Evolutionary conservation across 1,140 invertebrate genomes (phyloP), one percentile per base, ranked within the genome.

Genomic region (Telenomus remus): DNA sequence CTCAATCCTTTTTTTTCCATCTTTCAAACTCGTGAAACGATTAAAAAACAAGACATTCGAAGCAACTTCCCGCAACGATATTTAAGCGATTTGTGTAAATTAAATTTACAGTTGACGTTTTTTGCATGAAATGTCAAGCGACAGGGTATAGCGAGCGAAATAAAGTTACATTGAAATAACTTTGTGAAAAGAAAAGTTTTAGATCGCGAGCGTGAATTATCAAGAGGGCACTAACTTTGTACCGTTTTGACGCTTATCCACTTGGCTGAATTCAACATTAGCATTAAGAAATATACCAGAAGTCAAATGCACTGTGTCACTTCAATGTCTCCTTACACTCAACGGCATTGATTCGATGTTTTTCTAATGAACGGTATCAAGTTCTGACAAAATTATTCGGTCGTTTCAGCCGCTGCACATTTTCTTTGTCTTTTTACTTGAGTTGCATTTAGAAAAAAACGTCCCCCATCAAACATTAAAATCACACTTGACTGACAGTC

Each of bases 251-350:
- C 83, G 76, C 79, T 81, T 57, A 71, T 76, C 74, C 76, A 76
- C 66, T 76, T 60, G 69, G 65, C 65, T 73, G 77, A 60, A 59
- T 76, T 61, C 48, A 47, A 77, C 83, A 83, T 83, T 84, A 84
- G 76, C 83, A 86, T 85, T 72, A 80, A 79, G 80, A 86, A 85
- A 80, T 80, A 82, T 65, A 27, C 19, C 83, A 82, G 56, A 81
- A 86, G 81, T 85, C 84, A 83, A 27, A 84, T 79, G 82, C 79
- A 56, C 69, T 81, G 79, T 82, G 84, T 84, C 85, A 86, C 82
- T 84, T 85, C 79, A 78, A 81, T 80, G 83, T 85, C 83, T 84
- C 80, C 82, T 84, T 84, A 85, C 80, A 76, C 64, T 27, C 19
- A 56, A 37, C 51, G 37, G 47, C 56, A 48, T 53, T 76, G 74